Conservation (phyloP, 2,888 invertebrate species). For the Kuschelorhynchus macadamiae region DNA sequence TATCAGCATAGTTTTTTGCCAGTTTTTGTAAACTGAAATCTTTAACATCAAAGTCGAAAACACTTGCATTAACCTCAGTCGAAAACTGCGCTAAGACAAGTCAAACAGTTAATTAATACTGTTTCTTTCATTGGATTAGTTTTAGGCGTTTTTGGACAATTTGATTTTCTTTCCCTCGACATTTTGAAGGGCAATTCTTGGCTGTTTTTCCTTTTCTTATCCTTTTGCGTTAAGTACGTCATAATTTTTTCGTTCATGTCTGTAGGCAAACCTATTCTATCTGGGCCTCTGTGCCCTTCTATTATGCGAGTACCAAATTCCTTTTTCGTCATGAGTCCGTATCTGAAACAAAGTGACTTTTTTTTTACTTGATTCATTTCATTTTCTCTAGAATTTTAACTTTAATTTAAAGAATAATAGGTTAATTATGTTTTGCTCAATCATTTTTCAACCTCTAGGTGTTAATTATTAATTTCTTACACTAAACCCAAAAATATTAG, state of each 20-base stretch:
- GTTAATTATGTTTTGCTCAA: too few species aligned
- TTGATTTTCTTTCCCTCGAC: constrained; percentile 57
- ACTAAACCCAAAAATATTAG: too few species aligned
- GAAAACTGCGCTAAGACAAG: constrained; percentile 66
- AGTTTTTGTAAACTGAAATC: too few species aligned
- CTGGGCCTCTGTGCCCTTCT: constrained; percentile 66
- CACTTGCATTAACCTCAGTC: constrained; percentile 57
- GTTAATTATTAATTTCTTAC: too few species aligned
- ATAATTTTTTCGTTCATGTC: constrained; percentile 69
- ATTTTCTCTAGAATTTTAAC: too few species aligned
- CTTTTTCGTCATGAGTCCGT: constrained; percentile 76
- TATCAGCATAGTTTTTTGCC: too few species aligned
- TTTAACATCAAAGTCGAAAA: too few species aligned
- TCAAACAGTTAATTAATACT: constrained; percentile 64
- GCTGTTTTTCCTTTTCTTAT: constrained; percentile 58
- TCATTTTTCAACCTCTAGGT: too few species aligned
- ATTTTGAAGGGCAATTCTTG: constrained; percentile 62
- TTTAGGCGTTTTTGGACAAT: constrained; percentile 48
- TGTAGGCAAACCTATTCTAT: constrained; percentile 71
- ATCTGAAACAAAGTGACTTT: constrained; percentile 69
- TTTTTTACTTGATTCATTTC: not conserved
- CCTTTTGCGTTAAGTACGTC: constrained; percentile 60
- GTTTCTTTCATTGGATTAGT: constrained; percentile 55
- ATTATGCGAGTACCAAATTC: constrained; percentile 71
- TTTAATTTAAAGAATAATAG: too few species aligned